Evolutionary conservation across 2,888 invertebrate species (phyloP).

Genomic region (Pomacea canaliculata): DNA sequence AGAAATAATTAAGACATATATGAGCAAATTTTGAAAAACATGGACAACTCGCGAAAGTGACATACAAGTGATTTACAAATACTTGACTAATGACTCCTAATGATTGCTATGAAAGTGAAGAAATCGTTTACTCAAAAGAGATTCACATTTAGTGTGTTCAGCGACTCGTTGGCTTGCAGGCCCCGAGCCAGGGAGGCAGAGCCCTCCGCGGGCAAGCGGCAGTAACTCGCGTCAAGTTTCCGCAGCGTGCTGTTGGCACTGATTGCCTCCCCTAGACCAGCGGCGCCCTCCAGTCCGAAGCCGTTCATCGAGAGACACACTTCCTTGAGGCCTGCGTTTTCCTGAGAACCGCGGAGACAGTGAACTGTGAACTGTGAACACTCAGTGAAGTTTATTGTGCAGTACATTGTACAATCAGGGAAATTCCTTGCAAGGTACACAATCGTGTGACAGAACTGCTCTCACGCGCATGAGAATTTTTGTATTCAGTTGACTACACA

Average conservation of each 20-base stretch:
- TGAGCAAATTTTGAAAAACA: no score
- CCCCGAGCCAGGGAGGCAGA: slow-evolving; percentile 52
- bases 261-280: slow-evolving; percentile 55
- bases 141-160: slow-evolving; percentile 43
- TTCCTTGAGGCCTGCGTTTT: slow-evolving; percentile 56
- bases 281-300: slow-evolving; percentile 55
- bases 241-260: slow-evolving; percentile 54
- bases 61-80: no score
- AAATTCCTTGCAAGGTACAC: neutral
- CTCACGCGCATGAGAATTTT: no score
- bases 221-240: slow-evolving; percentile 59
- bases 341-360: slow-evolving; percentile 36
- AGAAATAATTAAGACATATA: no score
- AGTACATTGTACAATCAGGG: neutral
- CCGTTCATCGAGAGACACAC: slow-evolving; percentile 62
- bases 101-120: no score
- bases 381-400: neutral
- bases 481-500: no score
- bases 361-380: neutral
- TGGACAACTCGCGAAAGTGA: no score
- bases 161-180: slow-evolving; percentile 52
- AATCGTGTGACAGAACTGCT: neutral
- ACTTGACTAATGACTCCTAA: no score
- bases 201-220: slow-evolving; percentile 58
- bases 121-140: neutral